Conservation (phyloP, 1,140 invertebrate genomes). For the Achatina immaculata region DNA sequence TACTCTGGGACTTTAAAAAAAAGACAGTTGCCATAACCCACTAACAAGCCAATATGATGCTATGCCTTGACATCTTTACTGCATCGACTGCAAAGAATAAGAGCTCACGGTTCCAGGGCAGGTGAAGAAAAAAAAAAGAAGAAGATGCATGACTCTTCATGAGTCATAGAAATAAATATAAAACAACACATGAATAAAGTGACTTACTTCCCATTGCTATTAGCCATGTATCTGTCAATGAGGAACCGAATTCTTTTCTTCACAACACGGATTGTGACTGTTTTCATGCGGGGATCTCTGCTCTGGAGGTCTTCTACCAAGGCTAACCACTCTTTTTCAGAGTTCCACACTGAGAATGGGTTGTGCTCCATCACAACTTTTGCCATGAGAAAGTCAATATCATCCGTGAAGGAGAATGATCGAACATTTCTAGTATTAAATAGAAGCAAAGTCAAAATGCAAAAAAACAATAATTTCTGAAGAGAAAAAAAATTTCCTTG, state of each 20-base stretch:
- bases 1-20: too few relatives aligned
- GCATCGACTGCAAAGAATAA: too few relatives aligned
- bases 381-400: conserved; percentile 34
- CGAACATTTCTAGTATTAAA: conserved; percentile 27
- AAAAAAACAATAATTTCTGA: too few relatives aligned
- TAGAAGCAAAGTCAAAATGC: background rate
- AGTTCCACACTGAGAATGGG: conserved; percentile 30
- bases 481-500: too few relatives aligned
- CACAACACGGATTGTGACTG: conserved; percentile 30
- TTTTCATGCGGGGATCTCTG: conserved; percentile 26
- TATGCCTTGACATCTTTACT: too few relatives aligned
- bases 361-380: conserved; percentile 37
- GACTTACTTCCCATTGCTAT: conserved; percentile 36
- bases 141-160: too few relatives aligned
- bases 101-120: too few relatives aligned
- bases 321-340: conserved; percentile 31
- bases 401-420: conserved; percentile 36
- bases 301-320: conserved; percentile 24
- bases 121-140: too few relatives aligned
- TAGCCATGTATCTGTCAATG: conserved; percentile 36
- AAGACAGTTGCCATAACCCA: too few relatives aligned
- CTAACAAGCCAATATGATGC: too few relatives aligned
- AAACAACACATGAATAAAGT: too few relatives aligned
- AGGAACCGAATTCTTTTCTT: conserved; percentile 36
- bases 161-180: too few relatives aligned